A percentile compares a stretch with the other conserved stretches of the same genome.
These are phyloP conservation scores for Meandrina meandrites DNA, from an alignment of 92 coral and sea anemone species.

Conservation along the genomic window DNA sequence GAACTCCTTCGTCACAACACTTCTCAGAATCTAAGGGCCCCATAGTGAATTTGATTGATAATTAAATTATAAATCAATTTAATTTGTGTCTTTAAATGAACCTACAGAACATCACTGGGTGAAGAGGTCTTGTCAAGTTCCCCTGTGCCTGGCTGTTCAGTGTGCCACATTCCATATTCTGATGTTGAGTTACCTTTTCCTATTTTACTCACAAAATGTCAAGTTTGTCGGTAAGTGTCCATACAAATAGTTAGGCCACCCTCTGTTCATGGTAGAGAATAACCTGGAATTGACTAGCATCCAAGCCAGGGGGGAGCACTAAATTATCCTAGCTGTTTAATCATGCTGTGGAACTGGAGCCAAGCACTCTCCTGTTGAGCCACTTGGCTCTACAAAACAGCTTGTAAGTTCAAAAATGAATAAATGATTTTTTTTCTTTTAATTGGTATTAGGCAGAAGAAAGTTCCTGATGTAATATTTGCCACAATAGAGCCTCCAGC, in stretches of 20 bases:
- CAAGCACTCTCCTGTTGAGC: no score
- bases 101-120: not conserved
- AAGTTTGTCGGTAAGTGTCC: constrained; percentile 80
- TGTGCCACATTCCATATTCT: constrained; percentile 91
- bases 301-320: no score
- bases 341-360: no score
- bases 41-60: not conserved
- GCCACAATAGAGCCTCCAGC: constrained; percentile 86
- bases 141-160: constrained; percentile 67
- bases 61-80: not conserved
- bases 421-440: no score
- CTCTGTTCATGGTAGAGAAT: no score
- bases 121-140: constrained; percentile 40
- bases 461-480: constrained; percentile 95
- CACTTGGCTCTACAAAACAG: not conserved
- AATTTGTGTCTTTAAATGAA: not conserved
- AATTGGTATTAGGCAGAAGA: constrained; percentile 63
- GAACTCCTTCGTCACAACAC: no score
- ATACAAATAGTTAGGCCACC: not conserved
- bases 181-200: constrained; percentile 92
- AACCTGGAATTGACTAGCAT: no score
- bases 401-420: no score
- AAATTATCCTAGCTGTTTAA: no score
- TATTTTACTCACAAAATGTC: constrained; percentile 80
- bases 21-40: not conserved